Evolutionary conservation across 2,888 invertebrate genomes (phyloP).

Genomic region (Lycia hirtaria): DNA sequence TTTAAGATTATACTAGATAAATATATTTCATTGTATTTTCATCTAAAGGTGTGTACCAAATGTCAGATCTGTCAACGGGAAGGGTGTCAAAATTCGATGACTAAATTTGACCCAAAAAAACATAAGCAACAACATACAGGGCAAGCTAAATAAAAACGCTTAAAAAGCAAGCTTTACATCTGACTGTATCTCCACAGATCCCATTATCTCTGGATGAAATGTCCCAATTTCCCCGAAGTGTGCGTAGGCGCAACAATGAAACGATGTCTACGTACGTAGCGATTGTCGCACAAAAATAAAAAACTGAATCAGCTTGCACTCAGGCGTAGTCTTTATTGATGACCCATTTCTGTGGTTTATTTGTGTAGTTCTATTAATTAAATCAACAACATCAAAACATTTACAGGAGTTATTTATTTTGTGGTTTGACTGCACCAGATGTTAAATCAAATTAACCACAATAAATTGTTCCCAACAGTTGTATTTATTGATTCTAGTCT

Average conservation of each 20-base stretch:
- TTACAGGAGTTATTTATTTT: slow-evolving; percentile 1
- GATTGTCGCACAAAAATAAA: slow-evolving; percentile 24
- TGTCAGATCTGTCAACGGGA: no score
- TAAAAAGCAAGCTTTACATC: background rate
- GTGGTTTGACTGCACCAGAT: slow-evolving; percentile 10
- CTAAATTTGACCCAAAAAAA: no score
- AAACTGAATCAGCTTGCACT: slow-evolving; percentile 23
- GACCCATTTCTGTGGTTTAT: slow-evolving; percentile 7
- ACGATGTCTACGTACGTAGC: slow-evolving; percentile 9
- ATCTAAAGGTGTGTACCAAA: no score
- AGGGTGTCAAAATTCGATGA: no score
- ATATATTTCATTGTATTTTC: no score
- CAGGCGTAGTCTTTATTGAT: slow-evolving; percentile 8
- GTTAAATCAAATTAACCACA: slow-evolving; percentile 7
- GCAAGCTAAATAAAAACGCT: no score
- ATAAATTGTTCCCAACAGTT: background rate
- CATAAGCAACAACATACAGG: no score
- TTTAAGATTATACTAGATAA: no score
- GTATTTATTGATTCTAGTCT: no score
- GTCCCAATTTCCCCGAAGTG: slow-evolving; percentile 26
- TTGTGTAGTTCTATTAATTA: background rate
- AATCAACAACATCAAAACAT: no score
- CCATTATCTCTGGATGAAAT: slow-evolving; percentile 20
- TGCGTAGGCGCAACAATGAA: slow-evolving; percentile 30
- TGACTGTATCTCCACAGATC: background rate